phyloP scores from a whole-genome alignment of 2,797 vertebrate species.

The Onychomys torridus region DNA sequence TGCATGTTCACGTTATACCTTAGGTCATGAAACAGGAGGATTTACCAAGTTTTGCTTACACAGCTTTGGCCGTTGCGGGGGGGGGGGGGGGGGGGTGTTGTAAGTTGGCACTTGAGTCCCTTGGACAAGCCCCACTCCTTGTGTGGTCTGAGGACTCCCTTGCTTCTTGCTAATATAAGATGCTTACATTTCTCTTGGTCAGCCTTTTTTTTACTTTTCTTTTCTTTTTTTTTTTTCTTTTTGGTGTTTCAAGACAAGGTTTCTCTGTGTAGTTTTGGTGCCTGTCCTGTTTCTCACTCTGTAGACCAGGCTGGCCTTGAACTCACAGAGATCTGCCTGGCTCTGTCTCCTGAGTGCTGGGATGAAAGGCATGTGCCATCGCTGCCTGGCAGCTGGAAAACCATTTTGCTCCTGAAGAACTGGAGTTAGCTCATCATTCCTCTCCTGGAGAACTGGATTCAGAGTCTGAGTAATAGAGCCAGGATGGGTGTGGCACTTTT shows the following conservation, averaged over 20 bases:
- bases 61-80: background rate
- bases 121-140: fast-evolving
- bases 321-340: no score
- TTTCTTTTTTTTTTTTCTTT: no score
- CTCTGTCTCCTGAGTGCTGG: no score
- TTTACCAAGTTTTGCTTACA: background rate
- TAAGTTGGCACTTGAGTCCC: background rate
- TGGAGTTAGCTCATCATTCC: no score
- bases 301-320: no score
- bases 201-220: background rate
- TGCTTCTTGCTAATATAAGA: background rate
- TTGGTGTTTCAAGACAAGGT: no score
- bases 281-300: no score
- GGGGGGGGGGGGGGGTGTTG: background rate
- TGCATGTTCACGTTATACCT: background rate
- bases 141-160: background rate
- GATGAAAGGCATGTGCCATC: no score
- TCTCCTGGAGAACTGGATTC: background rate
- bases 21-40: background rate
- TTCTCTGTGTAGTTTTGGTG: no score
- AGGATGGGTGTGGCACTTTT: background rate
- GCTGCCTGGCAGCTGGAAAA: background rate
- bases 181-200: background rate
- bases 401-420: background rate
- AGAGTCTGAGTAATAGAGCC: background rate